Base-by-base conservation (phyloP, 2,888 invertebrate genomes). In the Drosophila multiciliata region DNA sequence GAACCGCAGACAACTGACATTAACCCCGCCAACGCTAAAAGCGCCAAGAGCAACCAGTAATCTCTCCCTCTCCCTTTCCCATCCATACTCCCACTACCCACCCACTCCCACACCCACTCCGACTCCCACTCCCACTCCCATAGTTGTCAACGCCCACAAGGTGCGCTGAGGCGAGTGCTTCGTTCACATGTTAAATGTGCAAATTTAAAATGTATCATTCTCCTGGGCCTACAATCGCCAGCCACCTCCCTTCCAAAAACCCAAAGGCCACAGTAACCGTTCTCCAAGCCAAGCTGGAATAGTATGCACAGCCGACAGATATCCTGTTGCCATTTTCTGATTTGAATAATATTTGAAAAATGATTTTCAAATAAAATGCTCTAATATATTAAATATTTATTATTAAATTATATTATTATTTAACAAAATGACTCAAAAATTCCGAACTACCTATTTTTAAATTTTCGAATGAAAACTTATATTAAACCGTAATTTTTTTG, bases 191-290 rank as follows among this genome's bases (percentile, higher is more conserved):
- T 77, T 78, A 85, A 80, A 78, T 78, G 73, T 79, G 55, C 69
- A 68, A 75, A 77, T 80, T 77, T 79, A 79, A 85, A 81, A 82
- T 89, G 84, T 87, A 80, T 85, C 85, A 74, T 73, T 67, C 71
- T 71, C 70, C 67, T 29, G 57, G 32, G 45, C 54, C 33, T 32
- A 32, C 58, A 53, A 49, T 29, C 71, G 49, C 64, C 29, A 4
- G 23, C 75, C 49, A 62, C 50, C 60, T 26, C 55, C 49, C 38
- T 49, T 42, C 69, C 54, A 26, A 11, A 20, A 17, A 11, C 2
- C n/a, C 32, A 50, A 50, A 45, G 12, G 42, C 20, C 12, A 20
- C 6, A 2, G n/a, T 0, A 35, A 53, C 20, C 20, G 17, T 9
- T 23, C 6, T 3, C 11, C 20, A 23, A 20, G 15, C 4, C 20